Evolutionary conservation across 37 sponge, comb jelly and placozoan genomes (phyloP).

Genomic region (Tethya wilhelma): DNA sequence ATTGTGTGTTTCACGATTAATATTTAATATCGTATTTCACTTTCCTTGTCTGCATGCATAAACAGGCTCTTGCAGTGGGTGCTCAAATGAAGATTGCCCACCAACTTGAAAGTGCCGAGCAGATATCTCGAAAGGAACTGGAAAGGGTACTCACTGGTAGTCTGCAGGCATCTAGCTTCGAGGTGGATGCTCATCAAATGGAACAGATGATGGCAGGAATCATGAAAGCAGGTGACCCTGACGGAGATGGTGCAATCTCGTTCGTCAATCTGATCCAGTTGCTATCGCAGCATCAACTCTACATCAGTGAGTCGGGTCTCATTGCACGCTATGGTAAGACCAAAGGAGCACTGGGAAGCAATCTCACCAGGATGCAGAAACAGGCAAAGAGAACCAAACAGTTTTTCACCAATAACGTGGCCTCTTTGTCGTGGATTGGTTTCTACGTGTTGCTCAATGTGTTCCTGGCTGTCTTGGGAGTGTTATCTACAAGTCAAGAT

Average conservation of each 20-base stretch:
- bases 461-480: constrained; percentile 15
- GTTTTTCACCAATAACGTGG: constrained; percentile 1
- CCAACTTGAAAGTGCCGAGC: constrained; percentile 53
- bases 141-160: constrained; percentile 42
- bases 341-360: constrained; percentile 11
- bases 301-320: constrained; percentile 67
- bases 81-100: constrained; percentile 77
- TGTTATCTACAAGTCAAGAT: not conserved
- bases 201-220: constrained; percentile 64
- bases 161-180: constrained; percentile 16
- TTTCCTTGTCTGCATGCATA: not conserved
- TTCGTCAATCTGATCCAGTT: constrained; percentile 54
- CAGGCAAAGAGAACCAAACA: not conserved
- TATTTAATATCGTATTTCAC: not conserved
- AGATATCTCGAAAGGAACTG: constrained; percentile 58
- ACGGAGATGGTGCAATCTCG: constrained; percentile 17
- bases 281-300: constrained; percentile 62
- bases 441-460: constrained; percentile 48
- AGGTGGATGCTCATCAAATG: constrained; percentile 46
- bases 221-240: constrained; percentile 59
- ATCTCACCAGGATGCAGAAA: not conserved
- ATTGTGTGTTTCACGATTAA: not conserved
- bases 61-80: constrained; percentile 60
- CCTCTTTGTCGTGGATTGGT: constrained; percentile 27
- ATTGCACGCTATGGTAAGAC: constrained; percentile 69